phyloP scores from a whole-genome alignment of 2,888 invertebrate species.

The Pollenia griseotomentosa region DNA sequence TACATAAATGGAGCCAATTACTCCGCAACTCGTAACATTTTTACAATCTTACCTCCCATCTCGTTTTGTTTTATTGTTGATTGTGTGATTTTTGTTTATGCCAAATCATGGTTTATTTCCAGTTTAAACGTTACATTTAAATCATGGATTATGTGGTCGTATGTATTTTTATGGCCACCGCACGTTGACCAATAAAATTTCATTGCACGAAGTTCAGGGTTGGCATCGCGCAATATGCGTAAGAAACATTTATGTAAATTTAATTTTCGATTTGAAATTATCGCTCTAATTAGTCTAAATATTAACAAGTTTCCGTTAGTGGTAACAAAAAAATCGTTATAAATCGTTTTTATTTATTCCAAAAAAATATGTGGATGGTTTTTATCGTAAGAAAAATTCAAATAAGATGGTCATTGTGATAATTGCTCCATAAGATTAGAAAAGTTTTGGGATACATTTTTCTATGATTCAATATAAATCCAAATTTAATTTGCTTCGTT shows the following conservation, averaged over 20 bases:
- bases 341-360: background rate
- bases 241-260: constrained; percentile 3
- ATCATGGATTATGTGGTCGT: background rate
- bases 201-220: constrained; percentile 50
- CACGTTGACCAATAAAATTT: constrained; percentile 49
- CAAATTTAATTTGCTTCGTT: too few species aligned
- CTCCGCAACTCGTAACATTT: background rate
- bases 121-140: constrained; percentile 53
- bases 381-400: too few species aligned
- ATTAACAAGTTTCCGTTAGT: background rate
- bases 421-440: too few species aligned
- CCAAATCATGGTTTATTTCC: constrained; percentile 32
- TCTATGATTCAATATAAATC: too few species aligned
- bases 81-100: background rate
- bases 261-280: background rate
- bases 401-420: too few species aligned
- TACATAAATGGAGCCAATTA: constrained; percentile 54
- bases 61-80: background rate
- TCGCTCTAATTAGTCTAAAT: background rate
- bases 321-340: background rate
- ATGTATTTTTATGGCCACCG: background rate
- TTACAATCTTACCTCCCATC: background rate
- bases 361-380: too few species aligned
- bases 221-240: background rate
- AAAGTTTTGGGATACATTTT: too few species aligned